Percentiles rank a stretch among this genome's conserved stretches.
Conservation (phyloP, 2,113 vertebrate species). For the Solea senegalensis region DNA sequence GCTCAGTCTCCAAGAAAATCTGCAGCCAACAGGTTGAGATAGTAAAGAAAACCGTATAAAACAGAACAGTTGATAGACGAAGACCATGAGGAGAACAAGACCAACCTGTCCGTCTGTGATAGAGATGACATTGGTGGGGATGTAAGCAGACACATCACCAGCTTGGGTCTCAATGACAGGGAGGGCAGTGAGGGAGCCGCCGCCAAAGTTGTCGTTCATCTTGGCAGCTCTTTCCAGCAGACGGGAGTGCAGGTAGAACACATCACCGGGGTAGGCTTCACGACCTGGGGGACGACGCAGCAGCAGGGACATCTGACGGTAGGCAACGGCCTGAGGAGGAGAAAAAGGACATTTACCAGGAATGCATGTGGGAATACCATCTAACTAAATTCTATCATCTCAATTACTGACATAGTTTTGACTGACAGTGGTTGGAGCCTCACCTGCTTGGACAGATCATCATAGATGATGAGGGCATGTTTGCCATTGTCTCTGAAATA, state of each 20-base stretch:
- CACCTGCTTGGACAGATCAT: constrained; percentile 99
- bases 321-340: constrained; percentile 89
- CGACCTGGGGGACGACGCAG: constrained; percentile 96
- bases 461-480: constrained; percentile 97
- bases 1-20: constrained; percentile 99
- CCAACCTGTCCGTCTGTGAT: constrained; percentile 97
- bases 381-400: background rate
- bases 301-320: constrained; percentile 98
- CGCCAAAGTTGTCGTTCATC: constrained; percentile 97
- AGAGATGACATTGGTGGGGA: constrained; percentile 99
- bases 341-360: background rate
- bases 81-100: background rate
- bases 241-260: constrained; percentile 98
- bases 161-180: constrained; percentile 99
- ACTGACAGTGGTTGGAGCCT: background rate
- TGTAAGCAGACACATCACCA: constrained; percentile 98
- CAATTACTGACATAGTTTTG: background rate
- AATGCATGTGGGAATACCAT: background rate
- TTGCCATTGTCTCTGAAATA: constrained; percentile 99
- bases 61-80: accelerated
- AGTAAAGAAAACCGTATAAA: accelerated
- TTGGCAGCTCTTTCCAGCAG: constrained; percentile 98
- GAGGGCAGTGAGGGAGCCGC: constrained; percentile 95
- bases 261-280: constrained; percentile 96
- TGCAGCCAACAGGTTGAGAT: constrained; percentile 46